A percentile compares a stretch with the other conserved stretches of the same genome.
Conservation (phyloP, 2,797 vertebrate genomes). For the Octomys mimax region DNA sequence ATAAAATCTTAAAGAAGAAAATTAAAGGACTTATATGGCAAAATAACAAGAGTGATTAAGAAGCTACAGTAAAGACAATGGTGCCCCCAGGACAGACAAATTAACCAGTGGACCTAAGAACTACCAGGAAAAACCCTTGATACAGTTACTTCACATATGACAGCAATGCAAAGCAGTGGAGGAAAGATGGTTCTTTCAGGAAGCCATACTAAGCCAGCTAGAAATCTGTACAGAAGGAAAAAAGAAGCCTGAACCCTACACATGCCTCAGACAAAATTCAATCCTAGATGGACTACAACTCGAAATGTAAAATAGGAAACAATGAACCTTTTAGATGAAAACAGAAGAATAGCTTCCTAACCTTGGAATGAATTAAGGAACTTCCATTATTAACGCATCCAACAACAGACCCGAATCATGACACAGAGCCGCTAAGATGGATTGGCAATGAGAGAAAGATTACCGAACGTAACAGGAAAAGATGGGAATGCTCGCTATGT, state of each 20-base stretch:
- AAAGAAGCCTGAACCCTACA: constrained; percentile 7
- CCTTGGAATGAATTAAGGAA: not conserved
- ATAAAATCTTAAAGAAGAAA: constrained; percentile 46
- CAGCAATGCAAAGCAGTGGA: not conserved
- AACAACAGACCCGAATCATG: not conserved
- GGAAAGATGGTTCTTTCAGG: not conserved
- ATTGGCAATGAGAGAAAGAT: not conserved
- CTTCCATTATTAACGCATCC: not conserved
- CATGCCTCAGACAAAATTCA: not conserved
- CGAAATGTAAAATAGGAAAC: not conserved
- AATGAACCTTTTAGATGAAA: not conserved
- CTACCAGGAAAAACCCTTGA: not conserved
- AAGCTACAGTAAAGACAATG: not conserved
- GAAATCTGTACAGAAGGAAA: not conserved
- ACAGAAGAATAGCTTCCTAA: not conserved
- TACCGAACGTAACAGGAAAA: not conserved
- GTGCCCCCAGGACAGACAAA: not conserved
- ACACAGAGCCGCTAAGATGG: not conserved
- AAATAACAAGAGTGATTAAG: not conserved
- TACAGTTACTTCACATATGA: not conserved
- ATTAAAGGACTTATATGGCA: not conserved
- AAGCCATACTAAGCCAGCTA: not conserved
- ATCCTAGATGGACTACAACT: not conserved
- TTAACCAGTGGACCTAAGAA: not conserved
- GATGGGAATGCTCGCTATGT: not conserved